Evolutionary conservation across 2,113 vertebrate genomes (phyloP), one percentile per base, ranked within the genome.

Genomic region (Scomber colias): DNA sequence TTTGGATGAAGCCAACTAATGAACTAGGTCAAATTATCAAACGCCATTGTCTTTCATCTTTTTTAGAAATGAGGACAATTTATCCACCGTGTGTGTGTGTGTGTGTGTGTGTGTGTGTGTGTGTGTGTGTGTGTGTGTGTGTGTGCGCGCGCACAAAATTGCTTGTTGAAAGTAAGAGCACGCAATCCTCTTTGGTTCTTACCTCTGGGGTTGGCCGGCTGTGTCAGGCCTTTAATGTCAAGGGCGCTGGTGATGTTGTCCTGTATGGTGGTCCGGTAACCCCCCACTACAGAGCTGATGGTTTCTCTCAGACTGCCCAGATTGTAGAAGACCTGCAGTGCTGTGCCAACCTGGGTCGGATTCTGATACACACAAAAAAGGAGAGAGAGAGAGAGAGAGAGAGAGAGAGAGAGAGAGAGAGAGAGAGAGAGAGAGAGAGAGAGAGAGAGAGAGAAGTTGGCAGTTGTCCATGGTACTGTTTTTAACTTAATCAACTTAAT

Each of bases 321-420:
- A 86, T 99, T 99, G 76, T 98, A 94, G 89, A 99, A 99, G 85
- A 98, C 97, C 91, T 99, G 98, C 80, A 99, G 96, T 54, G 98
- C 97, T 3, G 97, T 99, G 77, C 97, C 98, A 0, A 99, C 97
- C 92, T 99, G 97, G 57, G 96, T 97, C 27, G 97, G 98, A 88
- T 99, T 99, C 98, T 98, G 89, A 74, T 8, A 59, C 59, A 65
- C 15, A 67, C 73, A 12, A 27, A 65, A 13, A 66, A 30, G 3
- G 10, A 45, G 9, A 21, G 46, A 30, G 10, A 9, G 6, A 40
- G 35, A 5, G 6, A 40, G 35, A 1, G 11, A 40, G n/a, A 64
- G 15, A 30, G 10, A 53, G 21, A 64, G 16, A 62, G 15, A 72
- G 10, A 64, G 11, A 45, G 10, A 45, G 9, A 21, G 46, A 30